Base-by-base conservation (phyloP, 1,140 invertebrate genomes). In the Bursaphelenchus mucronatus region DNA sequence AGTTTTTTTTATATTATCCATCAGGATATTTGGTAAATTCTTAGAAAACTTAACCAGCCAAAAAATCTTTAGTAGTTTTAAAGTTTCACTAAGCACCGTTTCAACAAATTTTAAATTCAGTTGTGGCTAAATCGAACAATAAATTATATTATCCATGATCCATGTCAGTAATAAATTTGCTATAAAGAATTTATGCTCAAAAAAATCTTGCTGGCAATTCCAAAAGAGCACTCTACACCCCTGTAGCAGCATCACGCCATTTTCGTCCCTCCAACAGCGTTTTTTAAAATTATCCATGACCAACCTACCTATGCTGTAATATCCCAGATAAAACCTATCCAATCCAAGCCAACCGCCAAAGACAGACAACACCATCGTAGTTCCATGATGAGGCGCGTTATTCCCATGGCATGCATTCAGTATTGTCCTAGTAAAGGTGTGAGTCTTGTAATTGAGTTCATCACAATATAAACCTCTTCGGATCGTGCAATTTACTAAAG, bases 281-380 rank as follows among this genome's bases (percentile, higher is more conserved):
- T 30, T 30, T 5, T 30, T 30, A 3, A 30, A 3, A 44, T 57
- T 57, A 41, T 44, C 46, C 40, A 21, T 44, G 55, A 57, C 41
- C 44, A 17, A 61, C 58, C 11, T 52, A 67, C 66, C 66, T 19
- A 67, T 64, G 13, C 64, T 56, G 51, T 39, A 67, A 46, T 68
- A 67, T 39, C 67, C 67, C 19, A 68, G 64, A 59, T 68, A 68
- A 59, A 68, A 68, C 15, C 67, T 39, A 67, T 68, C 67, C 9
- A 69, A 11, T 58, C 67, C 67, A 8, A 68, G 44, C 50, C 30
- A 21, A 3, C 67, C 67, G 21, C 58, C 52, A 43, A 68, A 68
- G 10, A 68, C 64, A 11, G 64, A 68, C 21, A 67, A 51, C n/a
- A 67, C 30, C 46, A 67, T 15, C n/a, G 66, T 52, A 21, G 64